Percentiles rank a stretch among this genome's conserved stretches.
These are phyloP conservation scores for Dromas ardeola DNA, from an alignment of 2,113 vertebrate genomes.

Conservation along the genomic window DNA sequence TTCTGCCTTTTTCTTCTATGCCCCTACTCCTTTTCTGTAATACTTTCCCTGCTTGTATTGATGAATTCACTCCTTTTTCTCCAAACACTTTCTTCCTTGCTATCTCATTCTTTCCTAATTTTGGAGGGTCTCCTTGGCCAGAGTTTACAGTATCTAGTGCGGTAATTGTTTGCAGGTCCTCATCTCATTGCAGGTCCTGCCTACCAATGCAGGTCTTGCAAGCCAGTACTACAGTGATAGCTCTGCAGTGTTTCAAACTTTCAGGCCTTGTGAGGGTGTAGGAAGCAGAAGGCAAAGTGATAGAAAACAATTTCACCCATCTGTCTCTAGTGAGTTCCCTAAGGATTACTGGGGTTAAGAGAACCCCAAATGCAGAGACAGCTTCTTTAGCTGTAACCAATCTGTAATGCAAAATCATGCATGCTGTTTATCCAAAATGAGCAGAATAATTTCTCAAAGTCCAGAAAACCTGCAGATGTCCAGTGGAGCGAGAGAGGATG, in stretches of 20 bases:
- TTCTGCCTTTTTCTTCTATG: background rate
- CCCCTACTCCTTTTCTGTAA: background rate
- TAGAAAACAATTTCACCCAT: background rate
- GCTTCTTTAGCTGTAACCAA: background rate
- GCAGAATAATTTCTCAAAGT: background rate
- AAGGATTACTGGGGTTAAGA: background rate
- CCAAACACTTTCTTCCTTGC: background rate
- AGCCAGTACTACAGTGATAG: background rate
- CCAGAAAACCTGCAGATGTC: background rate
- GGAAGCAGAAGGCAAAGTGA: background rate
- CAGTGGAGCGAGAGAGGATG: background rate
- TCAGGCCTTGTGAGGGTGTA: background rate
- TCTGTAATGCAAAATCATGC: background rate
- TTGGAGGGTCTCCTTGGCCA: background rate
- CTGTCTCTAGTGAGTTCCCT: background rate
- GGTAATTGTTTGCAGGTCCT: background rate
- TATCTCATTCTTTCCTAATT: background rate
- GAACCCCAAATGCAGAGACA: background rate
- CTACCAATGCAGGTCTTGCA: background rate
- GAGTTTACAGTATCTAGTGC: background rate
- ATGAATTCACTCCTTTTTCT: background rate
- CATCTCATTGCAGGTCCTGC: background rate
- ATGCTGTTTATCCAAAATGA: background rate
- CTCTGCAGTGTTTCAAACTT: background rate
- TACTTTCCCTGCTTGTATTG: background rate